These are phyloP conservation scores for Euura saliciscinereae DNA, from an alignment of 1,140 invertebrate species.

Conservation along the genomic window DNA sequence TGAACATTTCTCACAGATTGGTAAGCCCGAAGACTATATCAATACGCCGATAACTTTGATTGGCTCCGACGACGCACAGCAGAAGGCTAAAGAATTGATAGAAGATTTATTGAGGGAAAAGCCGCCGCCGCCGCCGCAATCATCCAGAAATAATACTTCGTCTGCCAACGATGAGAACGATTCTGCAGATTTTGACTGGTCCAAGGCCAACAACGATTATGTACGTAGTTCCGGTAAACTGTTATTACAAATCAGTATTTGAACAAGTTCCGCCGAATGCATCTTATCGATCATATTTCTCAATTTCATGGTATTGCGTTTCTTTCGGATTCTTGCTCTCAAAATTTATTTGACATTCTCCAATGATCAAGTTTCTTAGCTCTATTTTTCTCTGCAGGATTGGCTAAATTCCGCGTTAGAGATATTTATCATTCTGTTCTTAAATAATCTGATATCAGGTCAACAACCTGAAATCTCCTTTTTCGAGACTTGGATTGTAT, in stretches of 20 bases:
- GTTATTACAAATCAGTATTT: constrained; percentile 49
- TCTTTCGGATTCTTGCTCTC: not conserved
- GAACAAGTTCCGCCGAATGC: constrained; percentile 43
- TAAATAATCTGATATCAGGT: too few species aligned
- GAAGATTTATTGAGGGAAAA: constrained; percentile 46
- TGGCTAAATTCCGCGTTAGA: too few species aligned
- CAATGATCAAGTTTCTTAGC: constrained; percentile 15
- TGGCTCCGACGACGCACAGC: constrained; percentile 60
- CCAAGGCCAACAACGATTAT: constrained; percentile 39
- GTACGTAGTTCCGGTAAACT: constrained; percentile 46
- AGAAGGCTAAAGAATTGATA: constrained; percentile 64
- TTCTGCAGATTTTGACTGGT: constrained; percentile 49
- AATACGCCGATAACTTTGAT: constrained; percentile 59
- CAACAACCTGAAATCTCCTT: too few species aligned
- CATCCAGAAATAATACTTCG: not conserved
- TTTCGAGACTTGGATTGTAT: too few species aligned
- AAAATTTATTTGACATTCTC: not conserved
- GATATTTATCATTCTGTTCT: too few species aligned
- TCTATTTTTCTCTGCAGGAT: too few species aligned
- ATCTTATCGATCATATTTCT: too few species aligned
- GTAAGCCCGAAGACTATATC: constrained; percentile 47
- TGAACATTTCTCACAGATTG: constrained; percentile 30
- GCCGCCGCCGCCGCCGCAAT: not conserved
- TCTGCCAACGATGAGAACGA: not conserved
- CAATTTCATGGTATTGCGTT: not conserved